Conservation (phyloP, 2,797 vertebrate genomes). For the Galaxias olidus region DNA sequence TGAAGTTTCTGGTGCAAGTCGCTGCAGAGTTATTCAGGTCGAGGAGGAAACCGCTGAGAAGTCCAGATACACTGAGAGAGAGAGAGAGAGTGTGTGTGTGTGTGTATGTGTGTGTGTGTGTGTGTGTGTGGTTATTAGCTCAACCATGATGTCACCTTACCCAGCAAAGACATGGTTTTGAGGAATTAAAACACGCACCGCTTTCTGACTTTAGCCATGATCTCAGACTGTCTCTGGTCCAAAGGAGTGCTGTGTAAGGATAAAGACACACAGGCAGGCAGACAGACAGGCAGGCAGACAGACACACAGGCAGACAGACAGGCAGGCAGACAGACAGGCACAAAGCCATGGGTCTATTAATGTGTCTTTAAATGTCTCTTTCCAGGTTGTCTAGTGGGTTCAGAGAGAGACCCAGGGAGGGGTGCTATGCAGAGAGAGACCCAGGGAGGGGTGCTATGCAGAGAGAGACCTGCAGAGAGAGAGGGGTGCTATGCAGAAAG, state of each 20-base stretch:
- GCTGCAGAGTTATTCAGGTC: not conserved
- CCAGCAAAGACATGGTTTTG: constrained; percentile 7
- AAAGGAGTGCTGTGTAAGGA: constrained; percentile 8
- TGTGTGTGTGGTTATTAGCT: constrained; percentile 8
- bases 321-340: not conserved
- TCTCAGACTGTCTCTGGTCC: no score
- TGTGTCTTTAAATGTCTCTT: no score
- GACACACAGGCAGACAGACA: not conserved
- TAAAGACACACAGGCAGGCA: not conserved
- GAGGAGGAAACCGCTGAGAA: not conserved
- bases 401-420: no score
- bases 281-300: not conserved
- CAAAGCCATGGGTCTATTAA: not conserved
- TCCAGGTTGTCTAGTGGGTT: no score
- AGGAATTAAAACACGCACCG: no score
- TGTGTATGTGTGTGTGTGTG: constrained; percentile 15
- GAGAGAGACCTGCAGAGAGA: not conserved
- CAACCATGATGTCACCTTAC: constrained; percentile 56
- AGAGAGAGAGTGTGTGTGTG: not conserved
- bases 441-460: not conserved
- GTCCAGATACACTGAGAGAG: not conserved
- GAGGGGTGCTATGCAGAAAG: no score
- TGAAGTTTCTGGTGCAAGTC: constrained; percentile 49
- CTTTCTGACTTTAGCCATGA: no score
- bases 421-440: no score